Conservation (phyloP, 2,888 invertebrate genomes). For the Drosophila ustulata region DNA sequence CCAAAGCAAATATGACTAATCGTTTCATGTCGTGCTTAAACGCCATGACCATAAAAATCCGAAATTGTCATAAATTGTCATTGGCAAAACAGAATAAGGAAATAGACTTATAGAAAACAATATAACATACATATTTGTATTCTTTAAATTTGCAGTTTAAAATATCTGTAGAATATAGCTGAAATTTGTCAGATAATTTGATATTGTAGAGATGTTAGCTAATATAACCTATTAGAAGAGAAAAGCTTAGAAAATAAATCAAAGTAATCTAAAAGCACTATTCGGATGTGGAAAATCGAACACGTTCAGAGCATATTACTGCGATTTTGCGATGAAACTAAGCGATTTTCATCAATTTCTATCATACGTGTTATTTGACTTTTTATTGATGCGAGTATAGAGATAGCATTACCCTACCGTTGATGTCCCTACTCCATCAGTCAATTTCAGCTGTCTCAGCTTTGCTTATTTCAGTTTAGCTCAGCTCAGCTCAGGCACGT, state of each 20-base stretch:
- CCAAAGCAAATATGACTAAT: constrained; percentile 58
- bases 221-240: background rate
- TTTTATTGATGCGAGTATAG: constrained; percentile 29
- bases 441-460: constrained; percentile 29
- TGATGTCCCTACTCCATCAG: constrained; percentile 1
- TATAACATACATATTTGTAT: too few relatives aligned
- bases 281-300: background rate
- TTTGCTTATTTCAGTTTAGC: background rate
- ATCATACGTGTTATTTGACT: constrained; percentile 44
- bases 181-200: constrained; percentile 10
- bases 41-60: constrained; percentile 49
- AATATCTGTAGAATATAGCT: background rate
- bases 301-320: constrained; percentile 6
- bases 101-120: background rate
- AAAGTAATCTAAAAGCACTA: background rate
- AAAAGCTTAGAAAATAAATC: background rate
- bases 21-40: constrained; percentile 58
- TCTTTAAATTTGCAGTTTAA: too few relatives aligned
- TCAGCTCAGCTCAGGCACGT: constrained; percentile 41
- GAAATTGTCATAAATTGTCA: constrained; percentile 54
- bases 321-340: constrained; percentile 24
- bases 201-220: background rate
- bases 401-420: constrained; percentile 17
- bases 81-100: constrained; percentile 38
- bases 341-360: constrained; percentile 38